These are phyloP conservation scores for Musca domestica DNA, from an alignment of 1,140 invertebrate genomes.

Conservation along the genomic window DNA sequence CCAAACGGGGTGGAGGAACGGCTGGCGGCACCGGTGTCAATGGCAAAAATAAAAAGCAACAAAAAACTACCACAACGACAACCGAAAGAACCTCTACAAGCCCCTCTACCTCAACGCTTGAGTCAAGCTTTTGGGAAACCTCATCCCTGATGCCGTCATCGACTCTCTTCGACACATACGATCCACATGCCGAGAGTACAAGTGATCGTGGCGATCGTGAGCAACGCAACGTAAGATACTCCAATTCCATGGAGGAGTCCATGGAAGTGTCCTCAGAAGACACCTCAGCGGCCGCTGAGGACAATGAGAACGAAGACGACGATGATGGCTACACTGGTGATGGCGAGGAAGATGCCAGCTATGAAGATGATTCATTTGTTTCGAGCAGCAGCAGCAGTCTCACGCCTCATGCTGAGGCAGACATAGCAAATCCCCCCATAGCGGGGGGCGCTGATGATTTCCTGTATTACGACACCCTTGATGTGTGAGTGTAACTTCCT, in stretches of 20 bases:
- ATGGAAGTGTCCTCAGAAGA: slow-evolving; percentile 23
- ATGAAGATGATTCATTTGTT: slow-evolving; percentile 19
- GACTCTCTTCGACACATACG: slow-evolving; percentile 13
- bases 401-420: not conserved
- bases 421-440: slow-evolving; percentile 28
- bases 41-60: slow-evolving; percentile 19
- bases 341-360: slow-evolving; percentile 24
- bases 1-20: slow-evolving; percentile 7
- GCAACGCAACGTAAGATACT: slow-evolving; percentile 33
- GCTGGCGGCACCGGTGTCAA: not conserved
- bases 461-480: slow-evolving; percentile 44
- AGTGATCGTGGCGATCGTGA: slow-evolving; percentile 50
- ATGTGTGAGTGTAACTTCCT: slow-evolving; percentile 43
- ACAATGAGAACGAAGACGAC: slow-evolving; percentile 20
- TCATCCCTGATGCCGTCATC: slow-evolving; percentile 42
- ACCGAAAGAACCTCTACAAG: slow-evolving; percentile 16
- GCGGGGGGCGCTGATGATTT: slow-evolving; percentile 40
- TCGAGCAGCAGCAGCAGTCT: slow-evolving; percentile 13
- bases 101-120: slow-evolving; percentile 14
- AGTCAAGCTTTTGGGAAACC: slow-evolving; percentile 28
- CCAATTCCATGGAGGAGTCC: slow-evolving; percentile 30
- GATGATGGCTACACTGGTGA: slow-evolving; percentile 12
- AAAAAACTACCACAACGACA: not conserved
- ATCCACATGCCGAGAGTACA: slow-evolving; percentile 38
- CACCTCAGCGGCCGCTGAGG: slow-evolving; percentile 21